Evolutionary conservation across 2,888 invertebrate species (phyloP).

Genomic region (Thysanoteuthis rhombus): DNA sequence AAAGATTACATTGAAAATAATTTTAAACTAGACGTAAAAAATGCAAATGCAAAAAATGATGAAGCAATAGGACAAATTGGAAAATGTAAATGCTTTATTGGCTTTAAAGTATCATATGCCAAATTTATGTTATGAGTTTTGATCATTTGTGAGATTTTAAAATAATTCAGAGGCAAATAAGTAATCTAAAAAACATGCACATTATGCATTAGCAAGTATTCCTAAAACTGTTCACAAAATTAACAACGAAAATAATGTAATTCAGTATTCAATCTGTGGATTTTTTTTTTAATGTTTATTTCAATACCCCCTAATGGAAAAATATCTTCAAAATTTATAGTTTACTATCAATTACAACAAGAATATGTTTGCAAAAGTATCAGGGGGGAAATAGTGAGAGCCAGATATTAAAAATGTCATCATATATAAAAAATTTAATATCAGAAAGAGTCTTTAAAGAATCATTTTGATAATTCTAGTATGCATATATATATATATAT

Average conservation of each 20-base stretch:
- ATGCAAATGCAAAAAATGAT: not conserved
- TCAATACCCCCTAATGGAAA: not conserved
- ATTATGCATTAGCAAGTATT: not conserved
- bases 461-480: too few relatives aligned
- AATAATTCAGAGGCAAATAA: not conserved
- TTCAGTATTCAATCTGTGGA: not conserved
- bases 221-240: not conserved
- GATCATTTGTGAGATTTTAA: not conserved
- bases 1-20: not conserved
- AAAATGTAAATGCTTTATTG: not conserved
- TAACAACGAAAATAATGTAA: not conserved
- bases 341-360: not conserved
- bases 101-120: not conserved
- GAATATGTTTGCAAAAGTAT: not conserved
- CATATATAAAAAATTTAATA: too few relatives aligned
- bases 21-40: not conserved
- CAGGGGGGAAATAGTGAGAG: not conserved
- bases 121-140: not conserved
- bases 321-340: not conserved
- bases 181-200: not conserved
- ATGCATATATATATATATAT: too few relatives aligned
- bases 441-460: too few relatives aligned
- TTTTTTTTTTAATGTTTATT: not conserved
- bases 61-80: not conserved
- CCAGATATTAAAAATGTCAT: too few relatives aligned